Evolutionary conservation across 2,888 invertebrate species (phyloP).

Genomic region (Leptopilina syphax): DNA sequence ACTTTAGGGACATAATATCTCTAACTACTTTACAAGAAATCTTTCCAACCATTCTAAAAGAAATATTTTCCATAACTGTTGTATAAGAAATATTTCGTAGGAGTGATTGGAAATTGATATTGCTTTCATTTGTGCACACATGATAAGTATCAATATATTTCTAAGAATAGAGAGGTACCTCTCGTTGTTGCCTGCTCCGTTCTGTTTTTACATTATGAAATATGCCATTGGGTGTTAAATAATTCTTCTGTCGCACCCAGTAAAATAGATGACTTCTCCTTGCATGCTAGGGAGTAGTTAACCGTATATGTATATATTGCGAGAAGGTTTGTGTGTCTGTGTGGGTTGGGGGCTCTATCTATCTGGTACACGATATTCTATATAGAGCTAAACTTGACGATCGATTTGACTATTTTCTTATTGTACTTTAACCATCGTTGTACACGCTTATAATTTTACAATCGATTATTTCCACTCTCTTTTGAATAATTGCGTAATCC

Average conservation of each 20-base stretch:
- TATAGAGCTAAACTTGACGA: neutral
- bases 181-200: neutral
- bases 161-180: no score
- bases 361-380: neutral
- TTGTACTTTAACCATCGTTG: neutral
- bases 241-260: conserved; percentile 4
- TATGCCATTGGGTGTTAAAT: neutral
- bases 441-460: neutral
- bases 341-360: neutral
- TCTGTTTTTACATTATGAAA: neutral
- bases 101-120: no score
- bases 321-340: neutral
- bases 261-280: conserved; percentile 17
- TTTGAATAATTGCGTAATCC: conserved; percentile 2
- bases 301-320: neutral
- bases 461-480: conserved; percentile 1
- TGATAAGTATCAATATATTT: no score
- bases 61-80: no score
- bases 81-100: no score
- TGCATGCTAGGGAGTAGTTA: conserved; percentile 21
- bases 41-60: no score
- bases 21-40: no score
- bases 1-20: no score
- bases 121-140: no score
- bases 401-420: conserved; percentile 4